These are phyloP conservation scores for Bombus balteatus DNA, from an alignment of 1,140 invertebrate genomes.

Conservation along the genomic window DNA sequence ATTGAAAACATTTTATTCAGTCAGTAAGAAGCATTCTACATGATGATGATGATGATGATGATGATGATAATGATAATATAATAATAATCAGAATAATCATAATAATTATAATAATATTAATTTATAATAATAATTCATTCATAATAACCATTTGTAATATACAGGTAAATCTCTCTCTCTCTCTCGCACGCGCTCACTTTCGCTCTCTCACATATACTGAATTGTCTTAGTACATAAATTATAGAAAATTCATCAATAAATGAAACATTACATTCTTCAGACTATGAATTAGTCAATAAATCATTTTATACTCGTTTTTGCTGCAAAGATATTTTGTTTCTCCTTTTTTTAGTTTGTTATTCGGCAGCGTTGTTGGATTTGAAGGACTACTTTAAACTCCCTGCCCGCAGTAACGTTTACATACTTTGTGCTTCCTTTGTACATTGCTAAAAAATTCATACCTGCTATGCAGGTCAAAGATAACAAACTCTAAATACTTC, in stretches of 20 bases:
- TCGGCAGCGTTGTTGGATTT: conserved; percentile 78
- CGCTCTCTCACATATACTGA: conserved; percentile 68
- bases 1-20: conserved; percentile 83
- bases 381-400: conserved; percentile 76
- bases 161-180: conserved; percentile 69
- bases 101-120: conserved; percentile 44
- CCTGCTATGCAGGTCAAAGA: conserved; percentile 47
- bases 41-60: conserved; percentile 66
- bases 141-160: conserved; percentile 77
- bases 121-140: conserved; percentile 58
- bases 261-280: conserved; percentile 74
- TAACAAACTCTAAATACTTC: conserved; percentile 55
- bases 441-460: conserved; percentile 58
- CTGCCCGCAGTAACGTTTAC: conserved; percentile 62
- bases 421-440: conserved; percentile 60
- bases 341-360: conserved; percentile 67
- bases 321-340: conserved; percentile 77
- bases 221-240: conserved; percentile 74
- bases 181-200: conserved; percentile 17
- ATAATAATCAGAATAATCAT: conserved; percentile 60
- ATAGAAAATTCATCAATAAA: conserved; percentile 77
- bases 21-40: conserved; percentile 83
- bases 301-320: conserved; percentile 78
- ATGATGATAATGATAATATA: conserved; percentile 69
- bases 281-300: conserved; percentile 81